Evolutionary conservation across 2,113 vertebrate species (phyloP), one percentile per base, ranked within the genome.

Genomic region (Cyanoramphus novaezelandiae): DNA sequence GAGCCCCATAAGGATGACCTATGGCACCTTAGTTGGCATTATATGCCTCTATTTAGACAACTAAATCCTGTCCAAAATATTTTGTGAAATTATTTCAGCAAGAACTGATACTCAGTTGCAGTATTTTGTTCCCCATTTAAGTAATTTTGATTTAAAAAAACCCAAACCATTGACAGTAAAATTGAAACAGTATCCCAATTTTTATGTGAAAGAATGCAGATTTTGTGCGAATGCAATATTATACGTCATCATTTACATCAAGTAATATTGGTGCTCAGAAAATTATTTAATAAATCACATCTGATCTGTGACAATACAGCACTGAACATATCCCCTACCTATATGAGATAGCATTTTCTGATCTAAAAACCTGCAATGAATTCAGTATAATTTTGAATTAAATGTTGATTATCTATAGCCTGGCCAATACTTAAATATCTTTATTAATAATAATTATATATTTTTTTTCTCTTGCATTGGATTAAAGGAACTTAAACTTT

Each of bases 231-330:
- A 74, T 33, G 35, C 4, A 31, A 24, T 17, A 13, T 3, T 52
- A 43, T 31, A 25, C 11, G 35, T 69, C 13, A 15, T 27, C 3
- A 44, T 3, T 78, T 68, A 60, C 9, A 31, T 39, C 21, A 81
- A 72, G 3, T 16, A 64, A 50, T 74, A 7, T 25, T 50, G 23
- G 7, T 15, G 31, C 2, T 46, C 6, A 44, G 12, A 4, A 55
- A 43, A 63, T 35, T 82, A 57, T 23, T 67, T 13, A 57, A 79
- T 70, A 63, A 77, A 82, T 62, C 6, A 8, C 11, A 47, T 31
- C 9, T 62, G 6, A 2, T 0, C 10, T 76, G 16, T 41, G 24
- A 68, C 18, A 49, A 44, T 27, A 49, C 2, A 63, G 1, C 13
- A 72, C 12, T 35, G 39, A 77, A 67, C 2, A 0, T 28, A 25